phyloP scores from a whole-genome alignment of 1,140 invertebrate species.

The Calephelis virginiensis region DNA sequence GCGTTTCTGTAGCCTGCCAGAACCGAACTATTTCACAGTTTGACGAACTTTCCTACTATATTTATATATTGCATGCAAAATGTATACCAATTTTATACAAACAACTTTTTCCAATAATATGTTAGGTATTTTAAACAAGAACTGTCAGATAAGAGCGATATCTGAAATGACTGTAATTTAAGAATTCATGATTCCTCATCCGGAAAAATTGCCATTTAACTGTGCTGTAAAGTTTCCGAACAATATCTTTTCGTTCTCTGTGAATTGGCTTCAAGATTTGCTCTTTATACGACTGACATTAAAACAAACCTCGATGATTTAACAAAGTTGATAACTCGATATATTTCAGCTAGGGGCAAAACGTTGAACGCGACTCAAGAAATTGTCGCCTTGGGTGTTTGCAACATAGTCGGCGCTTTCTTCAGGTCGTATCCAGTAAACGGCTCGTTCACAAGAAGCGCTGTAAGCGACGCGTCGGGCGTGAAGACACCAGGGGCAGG shows the following conservation, averaged over 20 bases:
- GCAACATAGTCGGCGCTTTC: conserved; percentile 92
- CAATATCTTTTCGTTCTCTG: conserved; percentile 3
- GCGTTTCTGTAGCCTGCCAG: too few relatives aligned
- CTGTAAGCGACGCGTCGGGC: conserved; percentile 95
- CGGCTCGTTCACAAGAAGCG: conserved; percentile 93
- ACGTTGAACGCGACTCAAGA: conserved; percentile 91
- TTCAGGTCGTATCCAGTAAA: conserved; percentile 93
- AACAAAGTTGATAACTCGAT: conserved; percentile 36
- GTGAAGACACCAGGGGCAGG: conserved; percentile 93
- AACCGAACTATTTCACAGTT: too few relatives aligned
- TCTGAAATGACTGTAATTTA: background rate
- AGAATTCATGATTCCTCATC: too few relatives aligned
- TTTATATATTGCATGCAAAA: too few relatives aligned
- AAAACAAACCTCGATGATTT: conserved; percentile 32
- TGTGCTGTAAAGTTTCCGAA: background rate
- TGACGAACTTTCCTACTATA: too few relatives aligned
- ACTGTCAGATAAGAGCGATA: background rate
- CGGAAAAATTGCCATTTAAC: background rate
- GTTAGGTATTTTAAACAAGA: background rate
- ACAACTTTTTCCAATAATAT: too few relatives aligned
- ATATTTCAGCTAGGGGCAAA: conserved; percentile 85
- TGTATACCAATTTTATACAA: too few relatives aligned
- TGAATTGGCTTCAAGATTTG: conserved; percentile 10
- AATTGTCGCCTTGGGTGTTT: conserved; percentile 89
- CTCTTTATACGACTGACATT: conserved; percentile 21